phyloP scores from a whole-genome alignment of 2,113 vertebrate species.

The Oceanodroma tethys region DNA sequence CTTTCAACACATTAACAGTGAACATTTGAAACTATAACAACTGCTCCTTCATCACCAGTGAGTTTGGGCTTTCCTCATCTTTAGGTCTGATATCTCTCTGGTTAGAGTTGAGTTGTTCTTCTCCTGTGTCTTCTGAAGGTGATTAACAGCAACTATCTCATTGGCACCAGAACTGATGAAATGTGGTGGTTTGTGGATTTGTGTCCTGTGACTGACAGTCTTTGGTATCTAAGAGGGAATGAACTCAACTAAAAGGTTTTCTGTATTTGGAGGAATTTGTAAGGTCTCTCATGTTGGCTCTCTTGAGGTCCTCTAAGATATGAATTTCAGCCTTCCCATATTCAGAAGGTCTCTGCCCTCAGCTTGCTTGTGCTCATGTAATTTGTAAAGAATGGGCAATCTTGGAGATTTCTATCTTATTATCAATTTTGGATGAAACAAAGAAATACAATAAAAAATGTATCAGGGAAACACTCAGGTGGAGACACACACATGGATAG shows the following conservation, averaged over 20 bases:
- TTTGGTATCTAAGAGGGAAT: background rate
- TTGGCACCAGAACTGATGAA: background rate
- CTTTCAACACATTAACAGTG: rapidly evolving
- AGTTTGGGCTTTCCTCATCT: background rate
- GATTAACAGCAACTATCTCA: background rate
- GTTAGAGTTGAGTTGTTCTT: background rate
- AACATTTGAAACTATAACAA: background rate
- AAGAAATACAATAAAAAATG: background rate
- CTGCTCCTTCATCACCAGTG: background rate
- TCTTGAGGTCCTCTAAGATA: background rate
- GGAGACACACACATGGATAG: background rate
- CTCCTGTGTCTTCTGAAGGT: background rate
- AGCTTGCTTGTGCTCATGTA: background rate
- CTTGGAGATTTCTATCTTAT: background rate
- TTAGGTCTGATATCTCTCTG: background rate
- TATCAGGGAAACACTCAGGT: background rate
- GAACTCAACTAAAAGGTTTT: background rate
- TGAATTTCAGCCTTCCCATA: background rate
- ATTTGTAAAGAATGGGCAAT: background rate
- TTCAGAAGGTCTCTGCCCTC: background rate
- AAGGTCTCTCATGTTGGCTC: rapidly evolving
- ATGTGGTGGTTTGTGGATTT: background rate
- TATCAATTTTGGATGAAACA: background rate
- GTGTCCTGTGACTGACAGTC: background rate
- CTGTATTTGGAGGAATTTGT: background rate